phyloP scores from a whole-genome alignment of 2,888 invertebrate genomes.

The Tethea ocularis region DNA sequence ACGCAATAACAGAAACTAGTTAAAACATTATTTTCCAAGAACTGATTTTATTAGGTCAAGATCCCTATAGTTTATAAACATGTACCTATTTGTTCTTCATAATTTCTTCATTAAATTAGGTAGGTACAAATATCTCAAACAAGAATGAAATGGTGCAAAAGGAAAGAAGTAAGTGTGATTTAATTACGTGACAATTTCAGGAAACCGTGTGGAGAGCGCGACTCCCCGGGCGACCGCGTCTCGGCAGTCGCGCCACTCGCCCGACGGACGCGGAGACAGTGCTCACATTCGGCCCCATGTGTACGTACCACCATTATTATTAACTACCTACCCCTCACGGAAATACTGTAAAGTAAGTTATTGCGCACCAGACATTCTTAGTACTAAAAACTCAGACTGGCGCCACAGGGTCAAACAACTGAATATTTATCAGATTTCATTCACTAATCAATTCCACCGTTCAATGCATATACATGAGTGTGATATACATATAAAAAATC shows the following conservation, averaged over 20 bases:
- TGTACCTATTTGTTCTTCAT: background rate
- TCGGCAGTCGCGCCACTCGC: constrained; percentile 37
- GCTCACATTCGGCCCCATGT: constrained; percentile 35
- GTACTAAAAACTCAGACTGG: constrained; percentile 37
- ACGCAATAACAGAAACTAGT: background rate
- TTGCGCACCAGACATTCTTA: constrained; percentile 48
- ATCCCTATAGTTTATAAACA: background rate
- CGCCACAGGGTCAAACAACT: constrained; percentile 54
- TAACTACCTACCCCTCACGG: background rate
- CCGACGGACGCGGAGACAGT: constrained; percentile 50
- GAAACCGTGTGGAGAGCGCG: constrained; percentile 47
- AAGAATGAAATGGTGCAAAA: no score
- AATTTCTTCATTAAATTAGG: background rate
- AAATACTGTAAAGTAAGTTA: constrained; percentile 17
- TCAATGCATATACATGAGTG: constrained; percentile 45
- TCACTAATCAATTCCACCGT: constrained; percentile 56
- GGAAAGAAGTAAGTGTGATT: no score
- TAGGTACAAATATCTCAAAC: background rate
- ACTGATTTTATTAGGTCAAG: constrained; percentile 2
- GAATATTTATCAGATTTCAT: constrained; percentile 63
- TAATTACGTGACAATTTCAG: constrained; percentile 23
- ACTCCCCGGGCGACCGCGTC: constrained; percentile 29
- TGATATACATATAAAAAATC: constrained; percentile 5
- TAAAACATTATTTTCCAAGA: constrained; percentile 4
- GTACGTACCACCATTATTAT: constrained; percentile 38